Evolutionary conservation across 1,140 invertebrate genomes (phyloP), one percentile per base, ranked within the genome.

Genomic region (Drosophila funebris): DNA sequence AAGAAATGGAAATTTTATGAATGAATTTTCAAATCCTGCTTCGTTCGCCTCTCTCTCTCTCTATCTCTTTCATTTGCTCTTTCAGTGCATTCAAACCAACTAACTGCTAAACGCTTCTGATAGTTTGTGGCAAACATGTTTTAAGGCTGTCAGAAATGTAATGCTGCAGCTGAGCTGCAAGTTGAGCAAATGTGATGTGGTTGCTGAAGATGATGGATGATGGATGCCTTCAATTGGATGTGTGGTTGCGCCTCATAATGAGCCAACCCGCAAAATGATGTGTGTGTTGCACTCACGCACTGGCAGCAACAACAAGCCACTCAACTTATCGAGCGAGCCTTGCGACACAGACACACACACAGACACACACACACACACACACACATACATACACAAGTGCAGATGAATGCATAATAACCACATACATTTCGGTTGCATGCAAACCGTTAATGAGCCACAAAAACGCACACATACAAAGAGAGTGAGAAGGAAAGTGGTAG

Each of bases 381-480:
- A 57, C 41, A 4, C 37, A n/a, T 43, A 53, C 58, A 33, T 56
- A 50, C 36, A 48, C 22, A 50, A 37, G 33, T 33, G 31, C 41
- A 61, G 43, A 39, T 73, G 36, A 60, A 80, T 76, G 48, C 67
- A 64, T 48, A 62, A 85, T 69, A 82, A 64, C 72, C 83, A 46
- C 78, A 76, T 68, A 76, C 83, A 88, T 73, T 83, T 88, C 69
- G 83, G 76, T 57, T 66, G 53, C 74, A 79, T 68, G 76, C 75
- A 73, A 87, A 69, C 83, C 83, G 73, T 83, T 88, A 88, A 88
- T 88, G 83, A 88, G 83, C 83, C 83, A 79, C 83, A 88, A 88
- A 88, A 83, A 63, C 76, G 83, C 78, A 82, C 64, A 79, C 76
- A 85, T 46, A n/a, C 63, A 44, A 53, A 39, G 27, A 29, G 18